These are phyloP conservation scores for Bimastos eiseni DNA, from an alignment of 2,888 invertebrate genomes.

Conservation along the genomic window DNA sequence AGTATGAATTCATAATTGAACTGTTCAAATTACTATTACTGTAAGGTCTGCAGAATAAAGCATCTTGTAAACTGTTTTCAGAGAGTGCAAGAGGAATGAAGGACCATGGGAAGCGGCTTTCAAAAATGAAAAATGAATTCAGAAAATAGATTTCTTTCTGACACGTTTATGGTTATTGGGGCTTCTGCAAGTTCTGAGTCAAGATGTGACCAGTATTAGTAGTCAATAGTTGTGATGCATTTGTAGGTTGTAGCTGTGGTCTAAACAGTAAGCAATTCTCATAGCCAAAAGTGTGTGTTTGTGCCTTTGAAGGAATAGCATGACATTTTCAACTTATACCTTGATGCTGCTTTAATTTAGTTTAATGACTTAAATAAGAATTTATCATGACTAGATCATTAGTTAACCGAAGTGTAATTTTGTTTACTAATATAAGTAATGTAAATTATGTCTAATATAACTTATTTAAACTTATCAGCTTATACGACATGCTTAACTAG, in stretches of 20 bases:
- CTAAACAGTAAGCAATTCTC: not conserved
- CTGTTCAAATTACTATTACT: not conserved
- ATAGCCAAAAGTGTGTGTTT: not conserved
- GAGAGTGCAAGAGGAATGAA: slow-evolving; percentile 19
- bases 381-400: not conserved
- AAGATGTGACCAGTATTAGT: not conserved
- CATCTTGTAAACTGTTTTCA: not conserved
- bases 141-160: slow-evolving; percentile 3
- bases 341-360: not conserved
- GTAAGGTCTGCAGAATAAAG: not conserved
- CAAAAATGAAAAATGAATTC: slow-evolving; percentile 6
- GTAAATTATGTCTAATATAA: not conserved
- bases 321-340: not conserved
- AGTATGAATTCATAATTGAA: not conserved
- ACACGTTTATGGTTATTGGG: not conserved
- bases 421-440: not conserved
- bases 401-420: not conserved
- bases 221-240: not conserved
- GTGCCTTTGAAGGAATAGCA: not conserved
- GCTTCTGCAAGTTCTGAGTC: not conserved
- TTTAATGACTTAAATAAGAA: not conserved
- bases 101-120: not conserved
- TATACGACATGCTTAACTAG: not conserved
- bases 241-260: not conserved
- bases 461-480: not conserved